Percentiles rank a stretch among this genome's conserved stretches.
Conservation (phyloP, 1,140 invertebrate genomes). For the Dryas iulia region DNA sequence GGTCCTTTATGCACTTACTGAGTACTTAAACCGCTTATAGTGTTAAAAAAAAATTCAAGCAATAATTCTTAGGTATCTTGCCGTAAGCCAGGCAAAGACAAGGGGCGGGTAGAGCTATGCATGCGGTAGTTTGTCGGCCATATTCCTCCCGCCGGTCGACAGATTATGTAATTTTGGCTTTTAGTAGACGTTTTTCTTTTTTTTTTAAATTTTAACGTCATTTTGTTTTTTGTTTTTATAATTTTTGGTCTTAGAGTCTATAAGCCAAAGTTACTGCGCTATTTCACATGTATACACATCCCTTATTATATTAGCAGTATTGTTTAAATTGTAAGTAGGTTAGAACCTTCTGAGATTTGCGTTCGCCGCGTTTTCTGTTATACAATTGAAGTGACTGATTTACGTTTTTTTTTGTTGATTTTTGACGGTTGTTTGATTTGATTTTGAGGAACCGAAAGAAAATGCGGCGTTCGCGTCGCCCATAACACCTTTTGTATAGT, state of each 20-base stretch:
- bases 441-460: neutral
- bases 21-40: conserved; percentile 39
- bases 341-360: conserved; percentile 67
- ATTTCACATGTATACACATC: conserved; percentile 67
- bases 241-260: conserved; percentile 27
- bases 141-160: conserved; percentile 53
- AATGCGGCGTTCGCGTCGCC: conserved; percentile 39
- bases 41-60: neutral
- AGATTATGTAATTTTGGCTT: conserved; percentile 52
- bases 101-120: conserved; percentile 63
- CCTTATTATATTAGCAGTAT: conserved; percentile 72
- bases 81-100: conserved; percentile 48
- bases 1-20: conserved; percentile 48
- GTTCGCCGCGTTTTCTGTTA: conserved; percentile 29
- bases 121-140: conserved; percentile 69
- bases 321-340: conserved; percentile 70
- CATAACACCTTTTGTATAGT: conserved; percentile 67
- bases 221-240: neutral
- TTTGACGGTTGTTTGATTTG: neutral
- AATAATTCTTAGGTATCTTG: conserved; percentile 3
- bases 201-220: neutral
- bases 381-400: neutral
- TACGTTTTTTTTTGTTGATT: neutral
- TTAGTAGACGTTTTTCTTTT: conserved; percentile 30
- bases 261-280: conserved; percentile 57